phyloP scores from a whole-genome alignment of 2,113 vertebrate genomes.

The Morone saxatilis region DNA sequence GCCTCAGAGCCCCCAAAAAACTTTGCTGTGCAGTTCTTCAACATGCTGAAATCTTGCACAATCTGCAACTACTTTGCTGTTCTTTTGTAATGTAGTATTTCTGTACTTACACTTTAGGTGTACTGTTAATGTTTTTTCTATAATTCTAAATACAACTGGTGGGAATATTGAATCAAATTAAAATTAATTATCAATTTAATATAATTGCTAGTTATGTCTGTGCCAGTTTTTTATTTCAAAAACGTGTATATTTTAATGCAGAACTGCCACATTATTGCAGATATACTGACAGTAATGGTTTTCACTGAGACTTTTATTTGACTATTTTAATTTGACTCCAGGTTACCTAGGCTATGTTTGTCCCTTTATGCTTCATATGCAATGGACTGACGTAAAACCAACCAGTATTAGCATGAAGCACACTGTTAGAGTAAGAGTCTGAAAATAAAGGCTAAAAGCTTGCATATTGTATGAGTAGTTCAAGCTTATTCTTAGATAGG shows the following conservation, averaged over 20 bases:
- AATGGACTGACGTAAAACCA: background rate
- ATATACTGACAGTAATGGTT: too few species aligned
- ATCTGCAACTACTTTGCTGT: background rate
- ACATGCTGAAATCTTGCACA: conserved; percentile 19
- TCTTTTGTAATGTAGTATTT: background rate
- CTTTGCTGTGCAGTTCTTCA: background rate
- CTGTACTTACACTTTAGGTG: background rate
- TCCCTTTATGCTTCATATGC: background rate
- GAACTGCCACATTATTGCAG: background rate
- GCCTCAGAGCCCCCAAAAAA: conserved; percentile 8
- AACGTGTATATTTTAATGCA: too few species aligned
- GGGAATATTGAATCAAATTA: background rate
- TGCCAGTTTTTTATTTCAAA: background rate
- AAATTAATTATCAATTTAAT: background rate
- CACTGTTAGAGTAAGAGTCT: background rate
- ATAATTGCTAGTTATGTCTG: background rate
- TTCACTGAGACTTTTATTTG: background rate
- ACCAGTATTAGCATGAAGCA: background rate
- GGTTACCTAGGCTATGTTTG: background rate
- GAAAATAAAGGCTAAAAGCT: background rate
- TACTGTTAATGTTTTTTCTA: background rate
- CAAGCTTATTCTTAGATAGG: background rate
- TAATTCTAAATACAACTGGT: accelerated
- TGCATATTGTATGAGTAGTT: background rate
- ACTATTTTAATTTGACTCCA: background rate